phyloP scores from a whole-genome alignment of 2,113 vertebrate species.

The Aptenodytes patagonicus region DNA sequence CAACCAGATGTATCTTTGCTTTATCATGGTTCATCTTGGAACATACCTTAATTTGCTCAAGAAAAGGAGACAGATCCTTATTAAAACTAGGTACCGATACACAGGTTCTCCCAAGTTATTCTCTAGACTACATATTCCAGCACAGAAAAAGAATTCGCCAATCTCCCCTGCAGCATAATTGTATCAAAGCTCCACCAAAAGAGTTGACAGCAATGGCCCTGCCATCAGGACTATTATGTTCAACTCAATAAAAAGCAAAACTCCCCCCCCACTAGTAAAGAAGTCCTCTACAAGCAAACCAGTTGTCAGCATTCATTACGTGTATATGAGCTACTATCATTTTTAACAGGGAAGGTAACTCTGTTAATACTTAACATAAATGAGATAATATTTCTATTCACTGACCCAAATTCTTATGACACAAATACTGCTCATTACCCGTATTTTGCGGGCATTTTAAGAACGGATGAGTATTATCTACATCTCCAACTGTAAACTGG shows the following conservation, averaged over 20 bases:
- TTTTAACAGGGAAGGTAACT: neutral
- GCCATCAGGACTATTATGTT: neutral
- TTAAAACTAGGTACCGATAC: neutral
- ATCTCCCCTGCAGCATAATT: neutral
- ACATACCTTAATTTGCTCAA: neutral
- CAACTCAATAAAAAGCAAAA: neutral
- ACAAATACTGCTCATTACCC: neutral
- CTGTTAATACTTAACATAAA: neutral
- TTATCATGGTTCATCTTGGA: neutral
- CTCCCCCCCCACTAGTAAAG: neutral
- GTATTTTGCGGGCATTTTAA: neutral
- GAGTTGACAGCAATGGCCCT: neutral
- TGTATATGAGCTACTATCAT: neutral
- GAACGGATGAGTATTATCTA: neutral
- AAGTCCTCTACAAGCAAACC: neutral
- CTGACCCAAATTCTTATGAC: neutral
- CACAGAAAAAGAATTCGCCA: neutral
- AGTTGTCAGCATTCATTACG: neutral
- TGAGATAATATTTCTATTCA: neutral
- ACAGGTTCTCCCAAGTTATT: neutral
- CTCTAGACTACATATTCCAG: neutral
- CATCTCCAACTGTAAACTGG: neutral
- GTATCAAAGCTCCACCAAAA: neutral
- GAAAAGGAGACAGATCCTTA: neutral
- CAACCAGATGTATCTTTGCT: neutral